Evolutionary conservation across 2,888 invertebrate genomes (phyloP).

Genomic region (Heliconius aoede): DNA sequence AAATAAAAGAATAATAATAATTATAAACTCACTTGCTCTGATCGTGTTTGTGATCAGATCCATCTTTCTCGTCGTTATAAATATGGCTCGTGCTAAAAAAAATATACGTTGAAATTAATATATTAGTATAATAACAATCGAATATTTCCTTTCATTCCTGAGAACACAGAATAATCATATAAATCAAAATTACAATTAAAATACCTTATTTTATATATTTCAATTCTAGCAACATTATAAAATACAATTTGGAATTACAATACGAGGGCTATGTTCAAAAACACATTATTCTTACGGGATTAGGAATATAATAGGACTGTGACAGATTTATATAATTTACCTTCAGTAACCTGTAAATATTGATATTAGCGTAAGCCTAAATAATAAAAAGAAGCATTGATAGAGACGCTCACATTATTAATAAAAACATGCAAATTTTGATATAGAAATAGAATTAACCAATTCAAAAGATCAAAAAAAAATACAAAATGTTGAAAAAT

Average conservation of each 20-base stretch:
- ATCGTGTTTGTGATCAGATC: slow-evolving; percentile 81
- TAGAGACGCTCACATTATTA: slow-evolving; percentile 53
- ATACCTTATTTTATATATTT: slow-evolving; percentile 35
- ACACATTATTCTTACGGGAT: slow-evolving; percentile 25
- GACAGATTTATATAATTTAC: neutral
- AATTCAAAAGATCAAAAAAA: slow-evolving; percentile 33
- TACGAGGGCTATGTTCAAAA: slow-evolving; percentile 67
- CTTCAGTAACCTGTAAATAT: slow-evolving; percentile 19
- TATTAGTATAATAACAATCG: slow-evolving; percentile 27
- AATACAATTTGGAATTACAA: slow-evolving; percentile 46
- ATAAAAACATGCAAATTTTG: slow-evolving; percentile 51
- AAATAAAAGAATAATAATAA: neutral
- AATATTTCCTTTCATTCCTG: neutral
- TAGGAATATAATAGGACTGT: neutral
- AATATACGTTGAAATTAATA: slow-evolving; percentile 44
- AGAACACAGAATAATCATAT: slow-evolving; percentile 50
- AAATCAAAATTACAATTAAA: neutral
- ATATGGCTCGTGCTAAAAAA: slow-evolving; percentile 78
- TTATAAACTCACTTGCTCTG: slow-evolving; percentile 79
- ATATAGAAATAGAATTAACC: slow-evolving; percentile 38
- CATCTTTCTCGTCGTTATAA: slow-evolving; percentile 78
- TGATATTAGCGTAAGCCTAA: slow-evolving; percentile 73
- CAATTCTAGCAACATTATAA: slow-evolving; percentile 58
- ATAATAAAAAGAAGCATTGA: slow-evolving; percentile 76
- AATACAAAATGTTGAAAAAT: slow-evolving; percentile 12